phyloP scores from a whole-genome alignment of 2,113 vertebrate genomes.

The Tonatia bakeri region DNA sequence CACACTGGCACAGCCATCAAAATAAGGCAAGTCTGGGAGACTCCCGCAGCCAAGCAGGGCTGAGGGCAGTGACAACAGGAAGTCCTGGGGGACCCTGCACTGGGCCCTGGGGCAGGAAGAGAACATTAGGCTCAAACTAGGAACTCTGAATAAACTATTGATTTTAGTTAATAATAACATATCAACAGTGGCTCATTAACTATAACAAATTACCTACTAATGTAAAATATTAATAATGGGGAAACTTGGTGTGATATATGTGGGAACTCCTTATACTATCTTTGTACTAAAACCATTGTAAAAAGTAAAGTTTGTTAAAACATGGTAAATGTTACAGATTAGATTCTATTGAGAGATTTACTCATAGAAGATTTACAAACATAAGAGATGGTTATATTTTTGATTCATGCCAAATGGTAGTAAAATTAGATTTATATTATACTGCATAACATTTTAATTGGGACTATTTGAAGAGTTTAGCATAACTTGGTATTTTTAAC shows the following conservation, averaged over 20 bases:
- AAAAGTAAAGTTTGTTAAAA: background rate
- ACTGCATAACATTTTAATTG: background rate
- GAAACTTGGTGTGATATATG: background rate
- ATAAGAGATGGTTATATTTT: background rate
- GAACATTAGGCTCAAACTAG: background rate
- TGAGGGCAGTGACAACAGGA: background rate
- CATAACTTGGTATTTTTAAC: background rate
- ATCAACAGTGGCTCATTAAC: background rate
- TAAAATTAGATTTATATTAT: conserved; percentile 6
- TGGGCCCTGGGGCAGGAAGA: background rate
- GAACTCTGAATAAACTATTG: background rate
- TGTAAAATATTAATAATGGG: background rate
- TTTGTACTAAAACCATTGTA: background rate
- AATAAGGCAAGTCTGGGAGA: background rate
- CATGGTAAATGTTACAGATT: background rate
- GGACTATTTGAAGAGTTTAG: background rate
- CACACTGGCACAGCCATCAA: background rate
- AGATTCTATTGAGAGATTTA: background rate
- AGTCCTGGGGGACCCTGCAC: background rate
- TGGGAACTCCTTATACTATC: background rate
- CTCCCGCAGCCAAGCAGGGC: background rate
- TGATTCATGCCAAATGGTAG: background rate
- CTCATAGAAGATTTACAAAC: background rate
- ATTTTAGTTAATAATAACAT: background rate
- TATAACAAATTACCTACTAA: background rate